phyloP scores from a whole-genome alignment of 2,113 vertebrate genomes.

The Notarius quadriscutis region DNA sequence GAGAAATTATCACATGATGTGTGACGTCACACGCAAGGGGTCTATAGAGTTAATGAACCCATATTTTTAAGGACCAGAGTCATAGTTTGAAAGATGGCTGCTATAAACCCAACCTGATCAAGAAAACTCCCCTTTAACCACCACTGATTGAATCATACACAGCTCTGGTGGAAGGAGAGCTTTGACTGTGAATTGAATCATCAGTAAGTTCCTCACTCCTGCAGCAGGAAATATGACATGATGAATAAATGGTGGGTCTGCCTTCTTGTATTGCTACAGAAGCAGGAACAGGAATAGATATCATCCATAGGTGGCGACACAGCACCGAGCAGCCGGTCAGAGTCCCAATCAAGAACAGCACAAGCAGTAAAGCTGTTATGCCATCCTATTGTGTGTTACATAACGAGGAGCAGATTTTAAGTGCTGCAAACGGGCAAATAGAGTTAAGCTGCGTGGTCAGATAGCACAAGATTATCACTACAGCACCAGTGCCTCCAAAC shows the following conservation, averaged over 20 bases:
- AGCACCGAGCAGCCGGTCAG: slow-evolving; percentile 40
- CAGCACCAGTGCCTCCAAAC: not conserved
- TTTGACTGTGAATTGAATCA: not conserved
- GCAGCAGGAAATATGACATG: not conserved
- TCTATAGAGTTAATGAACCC: not conserved
- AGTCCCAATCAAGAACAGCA: not conserved
- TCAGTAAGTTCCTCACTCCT: not conserved
- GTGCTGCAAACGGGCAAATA: slow-evolving; percentile 3
- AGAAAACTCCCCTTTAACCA: not conserved
- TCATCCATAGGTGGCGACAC: slow-evolving; percentile 70
- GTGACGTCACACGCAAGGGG: no score
- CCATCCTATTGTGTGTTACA: slow-evolving; percentile 1
- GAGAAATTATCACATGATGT: no score
- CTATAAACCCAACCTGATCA: not conserved
- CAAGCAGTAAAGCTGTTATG: slow-evolving; percentile 1
- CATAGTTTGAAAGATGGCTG: not conserved
- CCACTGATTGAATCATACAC: not conserved
- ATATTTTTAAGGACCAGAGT: not conserved
- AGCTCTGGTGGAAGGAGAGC: not conserved
- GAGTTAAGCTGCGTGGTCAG: not conserved
- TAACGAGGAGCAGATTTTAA: slow-evolving; percentile 19
- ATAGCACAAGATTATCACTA: not conserved
- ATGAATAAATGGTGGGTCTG: slow-evolving; percentile 63
- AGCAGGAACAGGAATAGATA: slow-evolving; percentile 52
- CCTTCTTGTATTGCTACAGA: slow-evolving; percentile 49